These are phyloP conservation scores for Pygathrix nemaeus DNA, from an alignment of 2,113 vertebrate genomes.

Conservation along the genomic window DNA sequence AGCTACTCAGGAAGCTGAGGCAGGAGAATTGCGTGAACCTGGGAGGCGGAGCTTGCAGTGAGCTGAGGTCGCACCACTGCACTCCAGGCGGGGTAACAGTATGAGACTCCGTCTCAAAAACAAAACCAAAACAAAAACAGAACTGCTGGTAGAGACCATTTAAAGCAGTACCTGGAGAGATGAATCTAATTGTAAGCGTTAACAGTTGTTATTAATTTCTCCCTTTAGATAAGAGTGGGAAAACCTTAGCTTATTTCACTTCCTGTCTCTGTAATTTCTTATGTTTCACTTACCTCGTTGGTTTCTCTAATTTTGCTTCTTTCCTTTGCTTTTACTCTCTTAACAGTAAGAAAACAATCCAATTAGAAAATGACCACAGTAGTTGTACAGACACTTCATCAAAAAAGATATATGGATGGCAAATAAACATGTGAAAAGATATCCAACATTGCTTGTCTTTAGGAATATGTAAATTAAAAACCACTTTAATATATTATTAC, in stretches of 20 bases:
- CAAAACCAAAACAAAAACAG: background rate
- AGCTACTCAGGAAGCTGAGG: no score
- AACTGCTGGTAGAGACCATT: background rate
- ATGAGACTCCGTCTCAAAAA: no score
- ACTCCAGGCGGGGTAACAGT: no score
- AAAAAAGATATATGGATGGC: background rate
- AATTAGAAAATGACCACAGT: background rate
- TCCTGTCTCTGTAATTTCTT: background rate
- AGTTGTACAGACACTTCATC: background rate
- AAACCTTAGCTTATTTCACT: background rate
- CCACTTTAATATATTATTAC: background rate
- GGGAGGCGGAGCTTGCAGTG: no score
- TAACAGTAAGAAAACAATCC: slow-evolving; percentile 4
- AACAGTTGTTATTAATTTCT: slow-evolving; percentile 26
- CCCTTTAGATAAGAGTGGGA: background rate
- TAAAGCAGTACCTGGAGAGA: background rate
- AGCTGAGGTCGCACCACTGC: no score
- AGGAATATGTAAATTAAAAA: background rate
- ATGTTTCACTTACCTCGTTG: background rate
- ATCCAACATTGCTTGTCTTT: background rate
- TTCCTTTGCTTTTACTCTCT: background rate
- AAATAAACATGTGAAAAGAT: slow-evolving; percentile 1
- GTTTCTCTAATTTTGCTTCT: background rate
- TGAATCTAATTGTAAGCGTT: background rate
- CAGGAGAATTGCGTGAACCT: no score